phyloP scores from a whole-genome alignment of 2,113 vertebrate genomes.

The Pycnonotus jocosus region DNA sequence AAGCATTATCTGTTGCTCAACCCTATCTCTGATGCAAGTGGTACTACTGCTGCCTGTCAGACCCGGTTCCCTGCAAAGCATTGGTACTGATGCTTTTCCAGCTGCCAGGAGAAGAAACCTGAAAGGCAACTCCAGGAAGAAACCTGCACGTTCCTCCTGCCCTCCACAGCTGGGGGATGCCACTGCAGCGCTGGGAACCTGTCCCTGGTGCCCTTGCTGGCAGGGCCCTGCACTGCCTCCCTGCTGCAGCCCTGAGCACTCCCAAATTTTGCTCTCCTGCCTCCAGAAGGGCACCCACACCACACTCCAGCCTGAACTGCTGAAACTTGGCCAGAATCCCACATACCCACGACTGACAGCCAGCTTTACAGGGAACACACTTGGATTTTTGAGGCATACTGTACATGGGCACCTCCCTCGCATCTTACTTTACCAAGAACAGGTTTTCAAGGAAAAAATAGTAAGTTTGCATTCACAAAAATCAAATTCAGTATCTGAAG shows the following conservation, averaged over 20 bases:
- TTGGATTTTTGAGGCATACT: neutral
- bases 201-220: neutral
- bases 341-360: neutral
- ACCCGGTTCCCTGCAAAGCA: neutral
- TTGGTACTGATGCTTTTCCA: neutral
- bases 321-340: neutral
- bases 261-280: neutral
- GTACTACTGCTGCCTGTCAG: neutral
- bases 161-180: neutral
- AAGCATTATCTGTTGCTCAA: neutral
- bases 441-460: neutral
- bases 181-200: neutral
- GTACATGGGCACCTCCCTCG: neutral
- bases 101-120: neutral
- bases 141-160: neutral
- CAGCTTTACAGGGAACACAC: neutral
- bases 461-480: neutral
- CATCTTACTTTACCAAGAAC: neutral
- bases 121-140: neutral
- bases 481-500: neutral
- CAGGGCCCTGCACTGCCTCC: neutral
- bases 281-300: neutral
- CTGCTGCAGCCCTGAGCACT: neutral
- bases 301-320: neutral
- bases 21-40: neutral